phyloP scores from a whole-genome alignment of 2,113 vertebrate genomes.

The Gambusia holbrooki region DNA sequence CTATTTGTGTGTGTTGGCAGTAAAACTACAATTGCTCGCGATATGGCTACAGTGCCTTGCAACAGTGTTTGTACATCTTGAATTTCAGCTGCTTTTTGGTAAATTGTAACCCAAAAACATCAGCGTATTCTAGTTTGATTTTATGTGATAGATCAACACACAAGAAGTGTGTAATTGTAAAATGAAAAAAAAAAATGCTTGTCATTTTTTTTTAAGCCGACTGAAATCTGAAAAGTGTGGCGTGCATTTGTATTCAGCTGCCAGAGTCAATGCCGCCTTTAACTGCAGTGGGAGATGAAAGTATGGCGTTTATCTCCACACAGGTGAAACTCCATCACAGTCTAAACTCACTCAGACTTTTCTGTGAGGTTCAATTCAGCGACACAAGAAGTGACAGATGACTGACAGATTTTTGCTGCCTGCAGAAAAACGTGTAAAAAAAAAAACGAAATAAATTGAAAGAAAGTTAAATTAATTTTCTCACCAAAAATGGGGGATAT shows the following conservation, averaged over 20 bases:
- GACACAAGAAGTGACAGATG: constrained; percentile 45
- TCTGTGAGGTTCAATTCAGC: constrained; percentile 39
- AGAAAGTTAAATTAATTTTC: constrained; percentile 3
- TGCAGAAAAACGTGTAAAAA: constrained; percentile 10
- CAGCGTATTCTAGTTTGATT: background rate
- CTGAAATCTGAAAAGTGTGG: background rate
- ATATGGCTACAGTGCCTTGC: constrained; percentile 43
- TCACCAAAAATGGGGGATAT: background rate
- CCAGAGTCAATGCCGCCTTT: background rate
- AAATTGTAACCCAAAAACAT: background rate
- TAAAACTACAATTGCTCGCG: constrained; percentile 32
- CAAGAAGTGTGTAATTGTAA: background rate
- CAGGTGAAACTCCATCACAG: too few relatives aligned
- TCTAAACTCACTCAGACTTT: constrained; percentile 6
- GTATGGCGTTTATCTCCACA: background rate
- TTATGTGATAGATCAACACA: background rate
- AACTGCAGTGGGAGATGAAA: too few relatives aligned
- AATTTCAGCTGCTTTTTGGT: background rate
- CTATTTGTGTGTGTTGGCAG: constrained; percentile 28
- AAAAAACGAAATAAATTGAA: background rate
- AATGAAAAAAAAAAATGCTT: background rate
- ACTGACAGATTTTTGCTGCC: constrained; percentile 34
- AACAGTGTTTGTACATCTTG: background rate
- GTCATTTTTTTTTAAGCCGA: too few relatives aligned
- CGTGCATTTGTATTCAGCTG: background rate